Percentiles rank a stretch among this genome's conserved stretches.
These are phyloP conservation scores for Reticulitermes lucifugus DNA, from an alignment of 2,888 invertebrate genomes.

Conservation along the genomic window DNA sequence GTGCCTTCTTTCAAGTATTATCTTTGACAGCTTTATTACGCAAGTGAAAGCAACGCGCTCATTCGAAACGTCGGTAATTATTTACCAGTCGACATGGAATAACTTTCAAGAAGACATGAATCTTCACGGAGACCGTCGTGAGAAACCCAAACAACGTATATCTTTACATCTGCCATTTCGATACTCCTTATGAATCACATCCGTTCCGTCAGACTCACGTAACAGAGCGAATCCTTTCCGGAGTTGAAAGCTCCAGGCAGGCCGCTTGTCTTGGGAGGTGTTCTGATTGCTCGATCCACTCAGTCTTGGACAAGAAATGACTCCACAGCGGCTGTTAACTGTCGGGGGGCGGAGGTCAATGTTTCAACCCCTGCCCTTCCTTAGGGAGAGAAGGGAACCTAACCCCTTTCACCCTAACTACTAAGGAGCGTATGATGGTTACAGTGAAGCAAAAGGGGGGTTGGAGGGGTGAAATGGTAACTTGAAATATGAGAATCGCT, in stretches of 20 bases:
- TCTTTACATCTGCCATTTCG: too few species aligned
- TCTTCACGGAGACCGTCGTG: too few species aligned
- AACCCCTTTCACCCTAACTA: not conserved
- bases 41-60: too few species aligned
- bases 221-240: not conserved
- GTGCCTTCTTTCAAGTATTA: too few species aligned
- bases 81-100: too few species aligned
- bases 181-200: too few species aligned
- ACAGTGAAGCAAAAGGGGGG: slow-evolving; percentile 14
- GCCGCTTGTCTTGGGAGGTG: not conserved
- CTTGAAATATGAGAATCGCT: slow-evolving; percentile 40
- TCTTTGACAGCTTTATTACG: too few species aligned
- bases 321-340: slow-evolving; percentile 20
- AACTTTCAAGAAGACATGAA: too few species aligned
- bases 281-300: not conserved
- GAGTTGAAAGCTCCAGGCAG: not conserved
- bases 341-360: slow-evolving; percentile 34
- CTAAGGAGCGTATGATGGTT: slow-evolving; percentile 34
- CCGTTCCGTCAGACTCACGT: too few species aligned
- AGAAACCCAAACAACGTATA: too few species aligned
- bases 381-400: not conserved
- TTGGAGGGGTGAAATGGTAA: slow-evolving; percentile 15
- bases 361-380: slow-evolving; percentile 32
- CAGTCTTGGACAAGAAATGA: slow-evolving; percentile 32
- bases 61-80: too few species aligned